These are phyloP conservation scores for Perdita meconis DNA, from an alignment of 2,888 invertebrate species.

Conservation along the genomic window DNA sequence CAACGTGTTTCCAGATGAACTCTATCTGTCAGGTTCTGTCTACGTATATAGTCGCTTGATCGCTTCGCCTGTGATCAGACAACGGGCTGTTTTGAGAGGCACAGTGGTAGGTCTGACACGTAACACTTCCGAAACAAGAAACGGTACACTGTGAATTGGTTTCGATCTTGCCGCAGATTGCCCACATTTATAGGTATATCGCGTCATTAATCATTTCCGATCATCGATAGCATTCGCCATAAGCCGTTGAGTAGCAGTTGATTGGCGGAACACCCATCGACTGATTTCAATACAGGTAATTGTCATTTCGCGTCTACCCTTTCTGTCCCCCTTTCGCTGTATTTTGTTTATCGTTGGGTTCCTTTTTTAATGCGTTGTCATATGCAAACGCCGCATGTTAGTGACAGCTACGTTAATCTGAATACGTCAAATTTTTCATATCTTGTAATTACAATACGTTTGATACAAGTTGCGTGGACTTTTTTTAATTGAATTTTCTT, in stretches of 20 bases:
- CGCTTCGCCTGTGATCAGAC: not conserved
- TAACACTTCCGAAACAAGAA: slow-evolving; percentile 58
- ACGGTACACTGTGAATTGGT: slow-evolving; percentile 62
- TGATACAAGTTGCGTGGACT: too few relatives aligned
- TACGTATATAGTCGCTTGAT: not conserved
- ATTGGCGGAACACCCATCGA: slow-evolving; percentile 61
- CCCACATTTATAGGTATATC: slow-evolving; percentile 36
- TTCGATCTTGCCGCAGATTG: slow-evolving; percentile 58
- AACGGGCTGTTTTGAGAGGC: slow-evolving; percentile 19
- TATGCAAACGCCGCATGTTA: too few relatives aligned
- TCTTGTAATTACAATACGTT: too few relatives aligned
- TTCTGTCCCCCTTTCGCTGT: slow-evolving; percentile 16
- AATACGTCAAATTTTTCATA: too few relatives aligned
- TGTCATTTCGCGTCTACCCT: slow-evolving; percentile 23
- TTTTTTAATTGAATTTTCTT: too few relatives aligned
- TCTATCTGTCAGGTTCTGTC: too few relatives aligned
- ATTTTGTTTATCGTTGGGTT: not conserved
- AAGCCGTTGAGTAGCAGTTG: slow-evolving; percentile 62
- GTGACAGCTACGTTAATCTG: too few relatives aligned
- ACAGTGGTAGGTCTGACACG: not conserved
- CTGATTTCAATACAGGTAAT: slow-evolving; percentile 47
- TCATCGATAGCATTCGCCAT: slow-evolving; percentile 58
- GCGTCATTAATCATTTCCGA: slow-evolving; percentile 63
- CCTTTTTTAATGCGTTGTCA: slow-evolving; percentile 18
- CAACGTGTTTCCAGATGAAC: not conserved